Conservation (phyloP, 2,888 invertebrate species). For the Eurytoma adleriae region DNA sequence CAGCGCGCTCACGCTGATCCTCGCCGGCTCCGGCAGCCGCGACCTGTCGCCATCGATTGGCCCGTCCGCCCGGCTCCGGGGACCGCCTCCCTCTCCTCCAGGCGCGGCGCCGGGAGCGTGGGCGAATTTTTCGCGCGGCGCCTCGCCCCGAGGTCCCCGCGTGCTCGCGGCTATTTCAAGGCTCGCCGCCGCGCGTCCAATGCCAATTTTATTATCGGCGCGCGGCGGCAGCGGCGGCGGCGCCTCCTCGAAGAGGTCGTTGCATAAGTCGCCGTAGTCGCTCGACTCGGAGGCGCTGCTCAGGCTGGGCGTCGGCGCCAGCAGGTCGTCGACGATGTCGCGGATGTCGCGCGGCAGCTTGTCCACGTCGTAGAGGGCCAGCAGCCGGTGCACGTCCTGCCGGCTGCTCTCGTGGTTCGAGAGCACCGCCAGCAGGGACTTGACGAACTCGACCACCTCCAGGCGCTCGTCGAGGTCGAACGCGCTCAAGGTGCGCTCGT, state of each 20-base stretch:
- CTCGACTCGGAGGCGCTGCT: constrained; percentile 53
- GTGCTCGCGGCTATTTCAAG: constrained; percentile 53
- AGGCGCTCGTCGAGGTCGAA: constrained; percentile 34
- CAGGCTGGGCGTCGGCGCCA: constrained; percentile 51
- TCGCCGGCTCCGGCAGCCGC: neutral
- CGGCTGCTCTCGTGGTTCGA: constrained; percentile 57
- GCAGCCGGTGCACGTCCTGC: constrained; percentile 59
- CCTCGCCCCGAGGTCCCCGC: constrained; percentile 21
- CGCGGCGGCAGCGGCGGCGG: constrained; percentile 2
- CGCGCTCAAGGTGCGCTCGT: constrained; percentile 37
- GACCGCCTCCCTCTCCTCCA: constrained; percentile 48
- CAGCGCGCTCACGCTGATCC: constrained; percentile 18
- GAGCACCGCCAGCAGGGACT: constrained; percentile 56
- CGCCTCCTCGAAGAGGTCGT: constrained; percentile 21
- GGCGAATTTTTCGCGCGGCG: constrained; percentile 52
- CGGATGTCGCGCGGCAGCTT: constrained; percentile 59
- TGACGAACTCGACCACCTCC: constrained; percentile 49
- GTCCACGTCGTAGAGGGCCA: constrained; percentile 59
- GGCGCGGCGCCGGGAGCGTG: constrained; percentile 58
- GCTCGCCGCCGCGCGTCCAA: constrained; percentile 2
- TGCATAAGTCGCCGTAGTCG: constrained; percentile 35
- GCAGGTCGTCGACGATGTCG: constrained; percentile 58
- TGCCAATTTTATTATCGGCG: constrained; percentile 22
- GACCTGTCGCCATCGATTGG: neutral
- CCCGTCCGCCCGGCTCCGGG: neutral